Evolutionary conservation across 1,140 invertebrate species (phyloP), one percentile per base, ranked within the genome.

Genomic region (Holotrichia oblita): DNA sequence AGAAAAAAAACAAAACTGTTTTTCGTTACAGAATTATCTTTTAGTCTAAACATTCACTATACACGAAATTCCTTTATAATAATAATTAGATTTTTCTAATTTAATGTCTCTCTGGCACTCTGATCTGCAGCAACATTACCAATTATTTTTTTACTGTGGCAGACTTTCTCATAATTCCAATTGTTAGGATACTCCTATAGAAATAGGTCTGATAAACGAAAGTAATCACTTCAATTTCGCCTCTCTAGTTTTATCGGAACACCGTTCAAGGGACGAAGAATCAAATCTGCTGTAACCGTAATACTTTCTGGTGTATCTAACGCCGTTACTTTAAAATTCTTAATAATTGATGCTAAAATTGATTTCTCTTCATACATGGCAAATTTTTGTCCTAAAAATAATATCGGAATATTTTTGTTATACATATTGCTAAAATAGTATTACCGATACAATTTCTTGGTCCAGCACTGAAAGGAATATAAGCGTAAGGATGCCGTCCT

Each of bases 341-440:
- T 81, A 17, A 89, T 78, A 48, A 89, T 81, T 61, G 86, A 86
- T 8, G 87, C 87, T 10, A 89, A 74, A 0, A 84, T 82, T 7
- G 84, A 85, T 82, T 89, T 89, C 17, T 89, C 82, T 85, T 88
- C 85, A 83, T 89, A 79, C 69, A 88, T 82, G 0, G 88, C 88
- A 79, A 88, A 89, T 81, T 87, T 88, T 79, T 89, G 87, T 6
- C 88, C 87, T 86, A 77, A 61, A 82, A 81, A 48, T 42, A 73
- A 9, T n/a, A 22, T 74, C 22, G 17, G 14, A 55, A 17, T 8
- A 69, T 69, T 42, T 22, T 9, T 9, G 34, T 8, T 41, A 7
- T 3, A 4, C 40, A 17, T 55, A 17, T 3, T 12, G 7, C 27
- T 24, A 17, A 10, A 9, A 1, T 2, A 41, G 8, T 74, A 10